A percentile compares a stretch with the other conserved stretches of the same genome.
These are phyloP conservation scores for Lordiphosa andalusiaca DNA, from an alignment of 2,888 invertebrate species.

Conservation along the genomic window DNA sequence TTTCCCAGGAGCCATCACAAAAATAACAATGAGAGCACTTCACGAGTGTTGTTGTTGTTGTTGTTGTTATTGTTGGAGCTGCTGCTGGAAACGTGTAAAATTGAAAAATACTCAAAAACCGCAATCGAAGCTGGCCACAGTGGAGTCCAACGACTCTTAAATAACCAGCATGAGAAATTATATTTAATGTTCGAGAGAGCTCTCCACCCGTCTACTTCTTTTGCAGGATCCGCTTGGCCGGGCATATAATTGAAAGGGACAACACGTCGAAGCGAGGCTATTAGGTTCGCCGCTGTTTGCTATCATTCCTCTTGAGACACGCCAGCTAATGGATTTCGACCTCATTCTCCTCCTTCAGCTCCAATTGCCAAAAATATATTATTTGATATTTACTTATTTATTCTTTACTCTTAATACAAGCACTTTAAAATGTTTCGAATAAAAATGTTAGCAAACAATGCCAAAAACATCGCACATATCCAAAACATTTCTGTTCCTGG, in stretches of 20 bases:
- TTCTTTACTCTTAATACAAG: slow-evolving; percentile 60
- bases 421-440: slow-evolving; percentile 43
- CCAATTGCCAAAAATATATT: slow-evolving; percentile 17
- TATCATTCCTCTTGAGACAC: slow-evolving; percentile 71
- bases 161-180: slow-evolving; percentile 9
- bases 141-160: slow-evolving; percentile 23
- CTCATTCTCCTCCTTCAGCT: slow-evolving; percentile 22
- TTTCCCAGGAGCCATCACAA: slow-evolving; percentile 17
- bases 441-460: slow-evolving; percentile 27
- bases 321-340: slow-evolving; percentile 65
- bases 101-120: slow-evolving; percentile 66
- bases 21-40: slow-evolving; percentile 57
- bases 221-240: slow-evolving; percentile 17
- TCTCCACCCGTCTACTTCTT: neutral
- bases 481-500: slow-evolving; percentile 21
- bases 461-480: slow-evolving; percentile 33
- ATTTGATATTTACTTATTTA: slow-evolving; percentile 50
- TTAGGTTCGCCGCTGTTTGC: slow-evolving; percentile 57
- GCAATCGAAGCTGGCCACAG: neutral
- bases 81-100: slow-evolving; percentile 66
- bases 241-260: slow-evolving; percentile 74
- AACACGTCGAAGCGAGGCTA: slow-evolving; percentile 71
- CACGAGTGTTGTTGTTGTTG: neutral
- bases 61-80: slow-evolving; percentile 17
- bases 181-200: neutral